Conservation (phyloP, 2,113 vertebrate genomes). For the Paralichthys olivaceus region DNA sequence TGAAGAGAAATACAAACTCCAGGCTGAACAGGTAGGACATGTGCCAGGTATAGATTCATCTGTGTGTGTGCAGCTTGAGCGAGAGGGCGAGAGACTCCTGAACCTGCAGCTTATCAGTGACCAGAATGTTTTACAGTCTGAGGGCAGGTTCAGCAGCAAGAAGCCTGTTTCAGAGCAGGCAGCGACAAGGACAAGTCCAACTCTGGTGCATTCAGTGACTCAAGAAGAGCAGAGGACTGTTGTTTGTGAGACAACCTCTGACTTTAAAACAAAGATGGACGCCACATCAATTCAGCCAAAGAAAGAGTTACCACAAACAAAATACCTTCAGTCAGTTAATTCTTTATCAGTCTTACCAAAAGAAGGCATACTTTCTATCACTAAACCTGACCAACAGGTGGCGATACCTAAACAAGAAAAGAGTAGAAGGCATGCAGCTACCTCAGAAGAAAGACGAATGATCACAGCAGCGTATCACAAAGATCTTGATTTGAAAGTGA, state of each 20-base stretch:
- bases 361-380: constrained; percentile 76
- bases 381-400: constrained; percentile 67
- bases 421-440: constrained; percentile 59
- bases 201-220: constrained; percentile 69
- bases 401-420: constrained; percentile 79
- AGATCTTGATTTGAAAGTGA: constrained; percentile 65
- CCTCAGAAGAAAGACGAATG: constrained; percentile 72
- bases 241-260: constrained; percentile 65
- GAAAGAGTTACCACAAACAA: constrained; percentile 67
- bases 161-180: constrained; percentile 56
- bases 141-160: constrained; percentile 72
- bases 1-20: constrained; percentile 79
- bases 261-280: constrained; percentile 51
- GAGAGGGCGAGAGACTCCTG: constrained; percentile 65
- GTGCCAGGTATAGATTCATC: constrained; percentile 57
- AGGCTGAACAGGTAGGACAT: constrained; percentile 61
- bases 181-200: constrained; percentile 55
- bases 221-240: constrained; percentile 74
- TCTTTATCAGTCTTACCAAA: constrained; percentile 73
- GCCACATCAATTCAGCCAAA: constrained; percentile 48
- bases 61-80: constrained; percentile 56
- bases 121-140: constrained; percentile 75
- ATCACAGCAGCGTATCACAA: constrained; percentile 73
- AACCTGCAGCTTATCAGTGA: constrained; percentile 77
- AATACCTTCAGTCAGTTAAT: constrained; percentile 79